Evolutionary conservation across 2,797 vertebrate species (phyloP), one percentile per base, ranked within the genome.

Genomic region (Pangasius mekongensis): DNA sequence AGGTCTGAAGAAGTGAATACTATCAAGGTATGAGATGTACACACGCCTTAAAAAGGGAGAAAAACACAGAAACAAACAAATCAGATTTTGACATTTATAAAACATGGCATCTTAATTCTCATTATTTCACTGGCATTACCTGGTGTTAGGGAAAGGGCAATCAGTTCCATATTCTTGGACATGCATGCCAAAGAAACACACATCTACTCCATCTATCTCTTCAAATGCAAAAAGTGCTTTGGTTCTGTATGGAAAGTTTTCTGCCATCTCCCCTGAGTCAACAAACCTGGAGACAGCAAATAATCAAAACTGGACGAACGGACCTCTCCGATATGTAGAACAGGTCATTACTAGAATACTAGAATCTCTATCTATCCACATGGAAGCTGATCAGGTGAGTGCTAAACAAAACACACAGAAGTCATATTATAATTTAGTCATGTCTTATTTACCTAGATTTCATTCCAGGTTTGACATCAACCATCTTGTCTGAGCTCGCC

Each of bases 161-260:
- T 99, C 98, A 0, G 98, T 99, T 93, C 98, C 98, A 0, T 99
- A 99, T 86, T 99, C 98, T 93, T 99, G 98, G 7, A 99, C 98
- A 0, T 99, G 98, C 98, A 99, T 99, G 91, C 98, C 98, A 47
- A 99, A 99, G 95, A 99, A 99, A 93, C 98, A 99, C 73, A 99
- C 98, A 0, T 99, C 98, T 47, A 98, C 98, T 0, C 98, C 98
- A 0, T 99, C 98, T 27, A 99, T 99, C 95, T 99, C 98, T 94
- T 99, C 98, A 89, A 99, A 99, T 0, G 98, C 98, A 89, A 99
- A 99, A 93, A 99, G 98, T 91, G 98, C 98, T 97, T 99, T 99
- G 95, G 98, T 99, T 94, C 98, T 97, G 94, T 99, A 99, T 0
- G 98, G 98, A 94, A 99, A 99, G 86, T 97, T 95, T 33, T 99